phyloP scores from a whole-genome alignment of 2,797 vertebrate genomes.

The Pangasius larnaudii region DNA sequence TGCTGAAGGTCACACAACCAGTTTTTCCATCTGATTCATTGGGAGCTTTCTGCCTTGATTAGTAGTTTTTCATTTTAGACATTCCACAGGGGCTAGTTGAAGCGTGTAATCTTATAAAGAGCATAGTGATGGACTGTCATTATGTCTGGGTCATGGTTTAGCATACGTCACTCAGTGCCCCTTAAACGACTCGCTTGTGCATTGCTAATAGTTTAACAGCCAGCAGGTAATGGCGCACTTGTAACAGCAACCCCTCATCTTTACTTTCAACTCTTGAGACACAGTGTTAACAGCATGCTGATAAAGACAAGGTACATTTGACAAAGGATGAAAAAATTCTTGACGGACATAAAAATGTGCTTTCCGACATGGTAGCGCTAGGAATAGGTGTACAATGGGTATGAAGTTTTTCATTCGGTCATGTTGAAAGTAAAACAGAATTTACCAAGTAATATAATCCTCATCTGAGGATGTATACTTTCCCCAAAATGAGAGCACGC shows the following conservation, averaged over 20 bases:
- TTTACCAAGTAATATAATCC: background rate
- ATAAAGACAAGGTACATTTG: background rate
- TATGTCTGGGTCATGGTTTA: conserved; percentile 63
- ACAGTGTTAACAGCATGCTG: background rate
- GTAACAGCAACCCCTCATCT: background rate
- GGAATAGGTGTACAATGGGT: background rate
- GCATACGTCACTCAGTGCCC: conserved; percentile 52
- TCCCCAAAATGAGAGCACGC: conserved; percentile 67
- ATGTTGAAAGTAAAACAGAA: background rate
- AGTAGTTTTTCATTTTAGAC: conserved; percentile 31
- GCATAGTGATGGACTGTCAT: conserved; percentile 68
- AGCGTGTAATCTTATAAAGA: conserved; percentile 39
- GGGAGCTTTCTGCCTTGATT: conserved; percentile 33
- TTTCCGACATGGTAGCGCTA: background rate
- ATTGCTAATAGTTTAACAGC: conserved; percentile 1
- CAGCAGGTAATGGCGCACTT: background rate
- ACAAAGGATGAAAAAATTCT: background rate
- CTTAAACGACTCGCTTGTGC: background rate
- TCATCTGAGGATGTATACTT: conserved; percentile 72
- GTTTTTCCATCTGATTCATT: conserved; percentile 68
- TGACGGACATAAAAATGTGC: background rate
- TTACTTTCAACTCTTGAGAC: background rate
- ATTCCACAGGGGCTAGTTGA: conserved; percentile 33
- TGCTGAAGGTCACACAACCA: conserved; percentile 69
- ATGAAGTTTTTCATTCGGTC: background rate